Percentiles rank a stretch among this genome's conserved stretches.
Conservation (phyloP, 2,888 invertebrate genomes). For the Agonum fuliginosum region DNA sequence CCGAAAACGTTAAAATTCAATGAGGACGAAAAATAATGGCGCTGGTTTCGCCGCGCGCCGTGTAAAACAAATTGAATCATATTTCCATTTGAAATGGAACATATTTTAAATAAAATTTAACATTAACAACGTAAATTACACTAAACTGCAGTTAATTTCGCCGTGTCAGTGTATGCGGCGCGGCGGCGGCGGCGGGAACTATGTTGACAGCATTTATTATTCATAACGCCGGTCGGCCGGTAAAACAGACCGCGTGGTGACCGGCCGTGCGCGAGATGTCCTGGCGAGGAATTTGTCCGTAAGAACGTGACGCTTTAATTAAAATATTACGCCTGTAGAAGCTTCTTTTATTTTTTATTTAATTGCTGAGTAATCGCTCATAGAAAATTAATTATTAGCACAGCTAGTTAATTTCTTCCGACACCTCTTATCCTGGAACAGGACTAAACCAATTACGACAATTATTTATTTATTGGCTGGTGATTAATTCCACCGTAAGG, state of each 20-base stretch:
- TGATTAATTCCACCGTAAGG: too few relatives aligned
- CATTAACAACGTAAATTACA: constrained; percentile 60
- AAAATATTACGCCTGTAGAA: background rate
- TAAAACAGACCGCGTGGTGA: constrained; percentile 21
- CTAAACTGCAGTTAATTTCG: constrained; percentile 60
- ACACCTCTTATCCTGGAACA: background rate
- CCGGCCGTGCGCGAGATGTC: constrained; percentile 11
- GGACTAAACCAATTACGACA: background rate
- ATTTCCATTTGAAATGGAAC: constrained; percentile 60
- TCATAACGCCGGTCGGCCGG: constrained; percentile 52
- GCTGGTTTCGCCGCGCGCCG: constrained; percentile 36
- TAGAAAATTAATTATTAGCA: constrained; percentile 27
- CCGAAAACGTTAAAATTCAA: constrained; percentile 58
- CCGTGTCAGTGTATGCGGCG: constrained; percentile 54
- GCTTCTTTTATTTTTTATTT: background rate
- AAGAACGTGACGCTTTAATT: constrained; percentile 6
- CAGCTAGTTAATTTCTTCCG: background rate
- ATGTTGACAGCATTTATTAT: constrained; percentile 59
- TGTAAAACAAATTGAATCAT: constrained; percentile 60
- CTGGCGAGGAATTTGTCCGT: constrained; percentile 2
- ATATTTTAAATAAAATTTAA: constrained; percentile 61
- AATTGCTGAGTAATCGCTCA: constrained; percentile 2
- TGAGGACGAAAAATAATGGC: constrained; percentile 58
- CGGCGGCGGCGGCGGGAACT: constrained; percentile 20
- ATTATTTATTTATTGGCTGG: background rate